Conservation (phyloP, 1,140 invertebrate genomes). For the Drosophila setifemur region DNA sequence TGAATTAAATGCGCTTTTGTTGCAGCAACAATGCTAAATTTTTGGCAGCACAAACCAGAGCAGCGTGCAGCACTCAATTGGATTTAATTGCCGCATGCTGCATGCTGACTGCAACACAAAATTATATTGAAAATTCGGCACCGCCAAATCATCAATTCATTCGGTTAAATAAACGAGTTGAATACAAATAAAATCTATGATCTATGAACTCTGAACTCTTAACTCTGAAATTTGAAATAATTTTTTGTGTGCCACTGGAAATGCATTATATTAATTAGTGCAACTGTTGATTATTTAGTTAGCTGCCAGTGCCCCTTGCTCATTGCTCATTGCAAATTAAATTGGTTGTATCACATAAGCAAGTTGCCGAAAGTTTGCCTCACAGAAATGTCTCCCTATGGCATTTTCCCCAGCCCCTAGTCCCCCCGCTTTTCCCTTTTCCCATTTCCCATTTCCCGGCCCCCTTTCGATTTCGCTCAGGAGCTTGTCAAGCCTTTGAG, state of each 20-base stretch:
- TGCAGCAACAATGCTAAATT: slow-evolving; percentile 25
- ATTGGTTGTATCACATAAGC: slow-evolving; percentile 59
- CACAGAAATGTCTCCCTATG: slow-evolving; percentile 42
- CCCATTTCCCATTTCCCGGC: neutral
- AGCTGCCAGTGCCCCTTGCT: too few relatives aligned
- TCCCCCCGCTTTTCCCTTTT: neutral
- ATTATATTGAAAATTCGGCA: slow-evolving; percentile 18
- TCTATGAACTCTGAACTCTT: slow-evolving; percentile 30
- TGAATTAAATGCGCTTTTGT: slow-evolving; percentile 51
- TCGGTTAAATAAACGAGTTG: slow-evolving; percentile 5
- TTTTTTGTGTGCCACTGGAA: neutral
- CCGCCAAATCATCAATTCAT: slow-evolving; percentile 22
- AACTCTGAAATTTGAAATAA: slow-evolving; percentile 1
- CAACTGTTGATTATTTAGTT: slow-evolving; percentile 15
- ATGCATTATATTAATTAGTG: slow-evolving; percentile 29
- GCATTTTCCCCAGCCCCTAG: neutral
- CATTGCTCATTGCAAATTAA: slow-evolving; percentile 23
- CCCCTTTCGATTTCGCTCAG: slow-evolving; percentile 13
- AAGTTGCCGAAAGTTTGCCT: slow-evolving; percentile 55
- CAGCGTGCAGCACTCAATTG: slow-evolving; percentile 71
- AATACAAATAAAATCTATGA: slow-evolving; percentile 23
- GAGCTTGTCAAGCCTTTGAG: slow-evolving; percentile 71
- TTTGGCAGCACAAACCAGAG: slow-evolving; percentile 31
- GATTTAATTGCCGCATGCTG: slow-evolving; percentile 54
- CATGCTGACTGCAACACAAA: slow-evolving; percentile 19